A percentile compares a stretch with the other conserved stretches of the same genome.
phyloP scores from a whole-genome alignment of 92 coral and sea anemone genomes.

The Parazoanthus atlanticus region DNA sequence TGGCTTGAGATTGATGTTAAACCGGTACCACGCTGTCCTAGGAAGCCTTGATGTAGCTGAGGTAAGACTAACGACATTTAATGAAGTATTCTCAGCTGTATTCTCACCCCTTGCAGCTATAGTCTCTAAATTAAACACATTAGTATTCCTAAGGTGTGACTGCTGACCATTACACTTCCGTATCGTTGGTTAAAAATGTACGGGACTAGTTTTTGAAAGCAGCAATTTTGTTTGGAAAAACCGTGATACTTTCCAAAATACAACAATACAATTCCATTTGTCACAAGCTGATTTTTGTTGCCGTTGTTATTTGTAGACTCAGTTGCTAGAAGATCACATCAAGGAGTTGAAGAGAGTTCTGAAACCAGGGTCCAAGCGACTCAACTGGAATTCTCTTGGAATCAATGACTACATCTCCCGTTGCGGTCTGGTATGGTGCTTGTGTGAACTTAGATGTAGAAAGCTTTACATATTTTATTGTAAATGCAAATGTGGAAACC shows the following conservation, averaged over 20 bases:
- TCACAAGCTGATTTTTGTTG: too few species aligned
- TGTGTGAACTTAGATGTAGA: background rate
- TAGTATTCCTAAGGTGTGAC: background rate
- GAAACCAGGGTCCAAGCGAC: slow-evolving; percentile 94
- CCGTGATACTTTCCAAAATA: too few species aligned
- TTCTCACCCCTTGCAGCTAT: background rate
- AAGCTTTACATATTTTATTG: background rate
- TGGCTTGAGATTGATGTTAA: slow-evolving; percentile 91
- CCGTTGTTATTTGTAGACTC: slow-evolving; percentile 65
- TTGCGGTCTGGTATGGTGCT: slow-evolving; percentile 86
- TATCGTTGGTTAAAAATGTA: too few species aligned
- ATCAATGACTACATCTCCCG: slow-evolving; percentile 94
- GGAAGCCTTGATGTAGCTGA: slow-evolving; percentile 91
- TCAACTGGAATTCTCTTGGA: slow-evolving; percentile 99
- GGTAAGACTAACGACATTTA: slow-evolving; percentile 52
- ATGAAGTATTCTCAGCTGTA: background rate
- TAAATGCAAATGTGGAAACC: background rate
- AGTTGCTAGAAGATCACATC: slow-evolving; percentile 96
- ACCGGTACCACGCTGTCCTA: slow-evolving; percentile 86
- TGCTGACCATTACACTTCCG: background rate
- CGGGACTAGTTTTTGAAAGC: too few species aligned
- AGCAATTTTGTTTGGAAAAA: too few species aligned
- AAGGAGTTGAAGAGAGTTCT: slow-evolving; percentile 95
- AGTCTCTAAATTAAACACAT: background rate
- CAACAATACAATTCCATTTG: too few species aligned